These are phyloP conservation scores for Labrus mixtus DNA, from an alignment of 2,113 vertebrate genomes.

Conservation along the genomic window DNA sequence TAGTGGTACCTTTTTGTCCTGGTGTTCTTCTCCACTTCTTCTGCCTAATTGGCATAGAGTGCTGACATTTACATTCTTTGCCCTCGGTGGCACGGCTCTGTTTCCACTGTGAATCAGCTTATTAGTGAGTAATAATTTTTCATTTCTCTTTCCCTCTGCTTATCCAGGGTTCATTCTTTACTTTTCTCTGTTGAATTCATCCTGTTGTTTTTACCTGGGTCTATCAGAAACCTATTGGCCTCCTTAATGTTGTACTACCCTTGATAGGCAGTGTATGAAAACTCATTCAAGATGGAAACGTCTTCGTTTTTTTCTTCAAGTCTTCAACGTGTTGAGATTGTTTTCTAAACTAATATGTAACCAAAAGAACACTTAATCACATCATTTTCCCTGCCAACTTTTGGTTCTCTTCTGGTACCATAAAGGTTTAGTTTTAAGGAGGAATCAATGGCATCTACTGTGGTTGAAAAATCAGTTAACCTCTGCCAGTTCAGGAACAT, in stretches of 20 bases:
- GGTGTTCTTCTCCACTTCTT: slow-evolving; percentile 42
- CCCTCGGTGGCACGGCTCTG: slow-evolving; percentile 57
- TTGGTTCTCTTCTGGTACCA: too few species aligned
- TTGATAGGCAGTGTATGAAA: neutral
- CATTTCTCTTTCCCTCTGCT: neutral
- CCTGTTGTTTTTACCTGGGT: slow-evolving; percentile 24
- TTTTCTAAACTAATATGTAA: too few species aligned
- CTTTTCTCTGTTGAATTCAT: slow-evolving; percentile 21
- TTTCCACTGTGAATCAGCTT: slow-evolving; percentile 61
- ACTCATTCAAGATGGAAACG: too few species aligned
- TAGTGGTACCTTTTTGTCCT: slow-evolving; percentile 59
- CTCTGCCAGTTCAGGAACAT: too few species aligned
- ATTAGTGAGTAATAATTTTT: slow-evolving; percentile 67
- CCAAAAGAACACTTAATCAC: too few species aligned
- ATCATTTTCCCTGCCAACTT: too few species aligned
- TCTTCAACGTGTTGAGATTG: too few species aligned
- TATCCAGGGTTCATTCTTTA: slow-evolving; percentile 12
- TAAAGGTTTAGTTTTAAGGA: too few species aligned
- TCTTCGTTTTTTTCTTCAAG: too few species aligned
- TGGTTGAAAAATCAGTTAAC: too few species aligned
- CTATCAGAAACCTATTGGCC: slow-evolving; percentile 1
- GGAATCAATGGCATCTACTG: too few species aligned
- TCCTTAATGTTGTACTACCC: neutral
- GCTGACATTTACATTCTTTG: slow-evolving; percentile 72
- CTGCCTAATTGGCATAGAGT: slow-evolving; percentile 73